Base-by-base conservation (phyloP, 1,140 invertebrate genomes). In the Carcinoscorpius rotundicauda region DNA sequence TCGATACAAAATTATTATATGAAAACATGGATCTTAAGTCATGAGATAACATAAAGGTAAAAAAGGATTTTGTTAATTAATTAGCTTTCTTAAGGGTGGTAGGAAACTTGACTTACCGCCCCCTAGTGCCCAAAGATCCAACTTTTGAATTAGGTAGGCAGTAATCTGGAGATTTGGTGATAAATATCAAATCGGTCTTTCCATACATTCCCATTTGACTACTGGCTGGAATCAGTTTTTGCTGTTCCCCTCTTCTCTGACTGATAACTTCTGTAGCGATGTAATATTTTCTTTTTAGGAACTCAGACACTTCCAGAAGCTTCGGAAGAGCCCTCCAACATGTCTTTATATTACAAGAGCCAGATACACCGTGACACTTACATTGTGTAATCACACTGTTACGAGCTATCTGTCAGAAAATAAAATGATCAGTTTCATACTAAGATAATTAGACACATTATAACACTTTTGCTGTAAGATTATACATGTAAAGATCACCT, bases 311-410 rank as follows among this genome's bases (percentile, higher is more conserved):
- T 55, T 74, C 70, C 48, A 86, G 78, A 68, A 93, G 85, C 48
- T 85, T 80, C 1, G 88, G 85, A 67, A 96, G 79, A 69, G 87
- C 86, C 71, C 89, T 82, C 93, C 93, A 97, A 75, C 93, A 97
- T 3, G 95, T 91, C 63, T 89, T 84, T 65, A 93, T 85, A 60
- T 90, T 93, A 78, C 93, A 97, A 3, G 91, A 94, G 0, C 93
- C 93, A 1, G 91, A 94, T 77, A 97, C 93, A 6, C 93, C 93
- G 75, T 97, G 93, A 74, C 94, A 97, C 78, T 95, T 97, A 81
- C 94, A 97, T 10, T 69, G 63, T 3, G 63, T 64, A 48, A 55
- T 58, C 3, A 66, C 51, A 58, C 64, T 69, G 11, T 62, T 64
- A 3, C 68, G 58, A 49, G 66, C 58, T 49, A 58, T 62, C 68